Conservation (phyloP, 1,140 invertebrate genomes). For the Pristionchus pacificus region DNA sequence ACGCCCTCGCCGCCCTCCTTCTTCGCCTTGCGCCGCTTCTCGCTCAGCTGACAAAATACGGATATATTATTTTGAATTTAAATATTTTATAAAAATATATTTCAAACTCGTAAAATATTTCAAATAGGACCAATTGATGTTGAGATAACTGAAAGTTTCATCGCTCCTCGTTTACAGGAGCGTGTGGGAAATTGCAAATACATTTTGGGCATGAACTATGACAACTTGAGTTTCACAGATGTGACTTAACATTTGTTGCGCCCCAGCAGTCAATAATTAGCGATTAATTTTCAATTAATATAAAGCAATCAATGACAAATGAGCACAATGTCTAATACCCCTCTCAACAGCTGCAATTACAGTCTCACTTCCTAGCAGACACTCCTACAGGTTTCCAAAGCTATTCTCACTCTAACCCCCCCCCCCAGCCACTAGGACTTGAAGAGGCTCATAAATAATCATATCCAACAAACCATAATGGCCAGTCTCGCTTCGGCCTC, state of each 20-base stretch:
- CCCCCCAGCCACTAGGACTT: no score
- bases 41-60: constrained; percentile 68
- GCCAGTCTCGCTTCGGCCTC: constrained; percentile 90
- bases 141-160: background rate
- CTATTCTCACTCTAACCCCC: background rate
- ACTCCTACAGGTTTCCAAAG: background rate
- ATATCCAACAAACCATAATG: constrained; percentile 69
- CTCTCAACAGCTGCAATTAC: background rate
- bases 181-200: background rate
- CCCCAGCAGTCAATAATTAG: no score
- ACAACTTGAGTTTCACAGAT: background rate
- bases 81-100: no score
- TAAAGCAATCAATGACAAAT: no score
- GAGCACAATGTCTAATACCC: no score
- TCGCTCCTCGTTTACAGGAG: background rate
- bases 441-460: no score
- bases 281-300: no score
- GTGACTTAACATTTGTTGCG: no score
- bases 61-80: background rate
- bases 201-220: background rate
- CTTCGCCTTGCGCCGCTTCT: constrained; percentile 88
- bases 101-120: no score
- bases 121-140: no score
- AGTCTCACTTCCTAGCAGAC: background rate
- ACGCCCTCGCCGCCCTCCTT: constrained; percentile 77